phyloP scores from a whole-genome alignment of 2,797 vertebrate species.

The Lacerta viridis region DNA sequence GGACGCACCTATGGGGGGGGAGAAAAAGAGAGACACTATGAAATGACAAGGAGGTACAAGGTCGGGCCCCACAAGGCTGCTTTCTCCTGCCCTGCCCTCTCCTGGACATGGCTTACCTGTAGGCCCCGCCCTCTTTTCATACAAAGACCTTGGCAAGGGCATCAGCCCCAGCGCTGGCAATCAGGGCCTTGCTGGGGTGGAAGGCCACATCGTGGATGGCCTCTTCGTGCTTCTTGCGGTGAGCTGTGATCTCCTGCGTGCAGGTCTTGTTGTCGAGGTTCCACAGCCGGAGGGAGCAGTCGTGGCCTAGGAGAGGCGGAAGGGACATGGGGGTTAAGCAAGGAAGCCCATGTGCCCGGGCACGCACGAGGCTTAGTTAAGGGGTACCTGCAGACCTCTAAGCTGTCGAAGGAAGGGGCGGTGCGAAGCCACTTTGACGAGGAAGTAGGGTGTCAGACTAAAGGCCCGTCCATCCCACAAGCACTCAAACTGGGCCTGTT shows the following conservation, averaged over 20 bases:
- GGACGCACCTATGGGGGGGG: background rate
- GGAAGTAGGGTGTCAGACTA: no score
- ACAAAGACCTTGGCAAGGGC: constrained; percentile 94
- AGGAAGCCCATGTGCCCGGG: fast-evolving
- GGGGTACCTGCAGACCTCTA: background rate
- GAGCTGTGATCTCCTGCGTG: constrained; percentile 93
- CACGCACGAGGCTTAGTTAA: no score
- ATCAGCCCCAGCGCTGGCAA: constrained; percentile 87
- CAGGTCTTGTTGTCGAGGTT: constrained; percentile 92
- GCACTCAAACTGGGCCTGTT: no score
- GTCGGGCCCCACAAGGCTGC: fast-evolving
- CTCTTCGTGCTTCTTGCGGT: constrained; percentile 93
- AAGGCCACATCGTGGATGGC: constrained; percentile 92
- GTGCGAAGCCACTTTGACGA: no score
- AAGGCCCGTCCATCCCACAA: no score
- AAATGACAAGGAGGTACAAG: fast-evolving
- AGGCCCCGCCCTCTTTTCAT: constrained; percentile 75
- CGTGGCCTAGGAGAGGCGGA: constrained; percentile 82
- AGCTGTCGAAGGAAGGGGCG: no score
- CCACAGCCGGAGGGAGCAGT: constrained; percentile 94
- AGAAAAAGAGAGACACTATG: background rate
- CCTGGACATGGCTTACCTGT: constrained; percentile 14
- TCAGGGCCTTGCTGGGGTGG: constrained; percentile 90
- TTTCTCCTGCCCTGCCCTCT: background rate
- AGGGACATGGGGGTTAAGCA: no score